Base-by-base conservation (phyloP, 1,140 invertebrate genomes). In the Papilio helenus region DNA sequence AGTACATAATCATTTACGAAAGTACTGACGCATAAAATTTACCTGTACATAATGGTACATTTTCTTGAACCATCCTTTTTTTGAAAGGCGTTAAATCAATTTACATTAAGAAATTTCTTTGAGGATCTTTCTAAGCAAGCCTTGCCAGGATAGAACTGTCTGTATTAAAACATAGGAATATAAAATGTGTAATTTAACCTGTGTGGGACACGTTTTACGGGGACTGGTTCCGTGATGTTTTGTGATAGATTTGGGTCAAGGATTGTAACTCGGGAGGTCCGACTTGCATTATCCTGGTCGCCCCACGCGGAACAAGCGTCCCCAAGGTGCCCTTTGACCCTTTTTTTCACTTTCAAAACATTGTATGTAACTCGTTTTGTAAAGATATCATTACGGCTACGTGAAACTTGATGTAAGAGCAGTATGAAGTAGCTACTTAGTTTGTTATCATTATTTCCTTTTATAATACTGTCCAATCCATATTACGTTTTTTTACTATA, bases 121-220 rank as follows among this genome's bases (percentile, higher is more conserved):
- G 3, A 29, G 23, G 58, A 29, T 65, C 12, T 65, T 29, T n/a
- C 14, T 16, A 18, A 51, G 49, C 10, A 46, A 46, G 44, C 9
- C 12, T 46, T 46, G n/a, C n/a, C 44, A 46, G 44, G 18, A 55
- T 72, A n/a, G 26, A 39, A 8, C 34, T 39, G 34, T 39, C 39
- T 20, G 4, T 20, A 42, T 72, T 7, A 20, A 12, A 10, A 39
- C 20, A 49, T 73, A 14, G 23, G 3, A 44, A 51, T 55, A 76
- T n/a, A 79, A 82, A 76, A 79, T 44, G 23, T 29, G 79, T 83
- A 83, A 80, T 83, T 76, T 79, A 80, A 80, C 79, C 81, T 83
- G 81, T 80, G 79, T 83, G 80, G 74, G 82, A 81, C 76, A 83
- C 39, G 49, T 61, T 68, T 68, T 29, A n/a, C 29, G 76, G 20